These are phyloP conservation scores for Sapayoa aenigma DNA, from an alignment of 2,113 vertebrate species.

Conservation along the genomic window DNA sequence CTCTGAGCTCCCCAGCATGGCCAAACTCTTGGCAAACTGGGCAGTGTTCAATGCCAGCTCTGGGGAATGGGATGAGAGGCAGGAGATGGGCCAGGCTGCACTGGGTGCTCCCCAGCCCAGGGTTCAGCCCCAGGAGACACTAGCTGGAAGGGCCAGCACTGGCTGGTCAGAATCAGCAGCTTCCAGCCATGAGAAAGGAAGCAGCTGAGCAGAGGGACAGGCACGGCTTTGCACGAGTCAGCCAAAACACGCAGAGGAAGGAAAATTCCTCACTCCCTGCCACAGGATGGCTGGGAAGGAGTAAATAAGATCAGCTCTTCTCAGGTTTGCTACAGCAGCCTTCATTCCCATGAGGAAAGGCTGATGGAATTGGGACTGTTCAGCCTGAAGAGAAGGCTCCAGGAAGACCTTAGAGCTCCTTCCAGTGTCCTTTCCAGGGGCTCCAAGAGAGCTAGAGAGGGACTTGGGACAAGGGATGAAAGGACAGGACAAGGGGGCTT, in stretches of 20 bases:
- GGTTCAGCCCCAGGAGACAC: not conserved
- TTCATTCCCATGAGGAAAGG: not conserved
- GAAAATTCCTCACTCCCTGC: not conserved
- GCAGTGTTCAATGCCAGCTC: slow-evolving; percentile 88
- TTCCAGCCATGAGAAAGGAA: not conserved
- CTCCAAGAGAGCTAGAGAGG: not conserved
- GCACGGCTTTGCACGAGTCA: not conserved
- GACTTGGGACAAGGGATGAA: not conserved
- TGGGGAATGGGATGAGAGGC: not conserved
- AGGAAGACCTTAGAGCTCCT: not conserved
- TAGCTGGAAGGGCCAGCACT: not conserved
- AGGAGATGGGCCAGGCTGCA: not conserved
- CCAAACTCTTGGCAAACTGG: slow-evolving; percentile 92
- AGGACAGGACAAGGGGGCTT: not conserved
- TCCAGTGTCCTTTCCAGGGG: accelerated
- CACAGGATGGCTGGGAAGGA: not conserved
- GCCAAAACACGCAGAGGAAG: not conserved
- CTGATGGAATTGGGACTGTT: not conserved
- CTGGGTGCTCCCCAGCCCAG: not conserved
- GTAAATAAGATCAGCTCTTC: not conserved
- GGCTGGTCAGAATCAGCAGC: not conserved
- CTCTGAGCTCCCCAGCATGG: slow-evolving; percentile 96
- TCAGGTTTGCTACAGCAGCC: not conserved
- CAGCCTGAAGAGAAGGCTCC: not conserved
- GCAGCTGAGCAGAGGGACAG: not conserved